A percentile compares a stretch with the other conserved stretches of the same genome.
Evolutionary conservation across 2,797 vertebrate species (phyloP).

Genomic region (Lagocephalus sceleratus): DNA sequence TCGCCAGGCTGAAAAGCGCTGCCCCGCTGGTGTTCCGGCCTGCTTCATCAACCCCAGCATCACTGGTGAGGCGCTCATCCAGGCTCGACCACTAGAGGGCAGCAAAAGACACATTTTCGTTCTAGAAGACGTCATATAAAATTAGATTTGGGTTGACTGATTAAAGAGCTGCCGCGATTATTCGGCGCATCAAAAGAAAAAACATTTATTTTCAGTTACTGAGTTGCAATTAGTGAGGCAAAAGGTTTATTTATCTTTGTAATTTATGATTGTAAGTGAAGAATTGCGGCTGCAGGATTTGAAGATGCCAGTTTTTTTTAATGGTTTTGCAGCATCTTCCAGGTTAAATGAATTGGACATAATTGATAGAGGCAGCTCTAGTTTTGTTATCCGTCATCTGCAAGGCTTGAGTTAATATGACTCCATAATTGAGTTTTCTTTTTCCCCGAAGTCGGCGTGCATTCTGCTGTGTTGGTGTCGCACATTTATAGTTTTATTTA

Average conservation of each 20-base stretch:
- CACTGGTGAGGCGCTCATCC: neutral
- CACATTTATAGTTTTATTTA: constrained; percentile 54
- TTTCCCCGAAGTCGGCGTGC: constrained; percentile 28
- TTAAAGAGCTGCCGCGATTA: neutral
- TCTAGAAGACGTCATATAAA: constrained; percentile 15
- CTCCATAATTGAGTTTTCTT: constrained; percentile 7
- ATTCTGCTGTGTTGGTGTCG: constrained; percentile 47
- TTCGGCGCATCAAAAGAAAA: neutral
- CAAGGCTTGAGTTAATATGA: neutral
- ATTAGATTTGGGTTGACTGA: constrained; percentile 5
- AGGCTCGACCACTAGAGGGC: constrained; percentile 14
- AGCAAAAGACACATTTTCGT: constrained; percentile 12
- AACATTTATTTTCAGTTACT: neutral
- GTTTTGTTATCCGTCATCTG: constrained; percentile 16
- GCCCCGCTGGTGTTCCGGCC: neutral
- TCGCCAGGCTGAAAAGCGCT: constrained; percentile 6
- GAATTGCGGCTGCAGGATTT: neutral
- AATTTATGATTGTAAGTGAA: neutral
- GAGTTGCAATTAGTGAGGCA: neutral
- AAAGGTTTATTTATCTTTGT: neutral
- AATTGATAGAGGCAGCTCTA: neutral
- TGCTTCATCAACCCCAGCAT: neutral
- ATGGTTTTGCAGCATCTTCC: neutral
- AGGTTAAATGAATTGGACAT: neutral
- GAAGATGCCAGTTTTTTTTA: neutral